Evolutionary conservation across 2,113 vertebrate species (phyloP), one percentile per base, ranked within the genome.

Genomic region (Arizona elegans): DNA sequence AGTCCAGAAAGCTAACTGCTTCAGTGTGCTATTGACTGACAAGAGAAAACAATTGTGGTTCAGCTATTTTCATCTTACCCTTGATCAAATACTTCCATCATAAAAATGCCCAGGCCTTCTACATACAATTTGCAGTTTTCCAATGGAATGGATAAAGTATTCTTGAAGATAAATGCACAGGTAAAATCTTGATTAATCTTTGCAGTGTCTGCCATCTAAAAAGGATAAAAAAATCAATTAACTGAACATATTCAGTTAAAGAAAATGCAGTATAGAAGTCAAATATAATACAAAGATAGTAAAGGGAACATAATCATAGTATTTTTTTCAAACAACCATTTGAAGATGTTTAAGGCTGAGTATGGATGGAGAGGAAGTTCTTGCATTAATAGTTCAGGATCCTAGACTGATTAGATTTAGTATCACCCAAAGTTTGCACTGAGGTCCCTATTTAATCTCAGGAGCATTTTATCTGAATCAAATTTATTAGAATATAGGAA

Each of bases 101-200:
- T 94, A 92, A 96, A 95, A 10, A 98, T 38, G 88, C 96, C 97
- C 92, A 98, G 92, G 92, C 98, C 97, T 87, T 98, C 97, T 93
- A 98, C 95, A 5, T 96, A 55, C 75, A 98, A 93, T 91, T 95
- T 96, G 95, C 96, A 97, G 4, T 97, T 95, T 8, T 96, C 96
- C 93, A 97, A 55, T 33, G 94, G 43, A 58, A 97, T 6, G 0
- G 95, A 94, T 91, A 97, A 93, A 29, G 94, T 94, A 89, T 98
- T 98, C 93, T 96, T 96, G 95, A 98, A 97, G 89, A 93, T 93
- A 91, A 97, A 96, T 17, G 93, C 95, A 87, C 97, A 96, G 23
- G 1, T 1, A 52, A 97, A 97, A 0, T 95, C 93, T 75, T 96
- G 1, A 62, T 97, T 94, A 56, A 97, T 26, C 87, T 38, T 92